Base-by-base conservation (phyloP, 2,113 vertebrate species). In the Genyomyrus donnyi region DNA sequence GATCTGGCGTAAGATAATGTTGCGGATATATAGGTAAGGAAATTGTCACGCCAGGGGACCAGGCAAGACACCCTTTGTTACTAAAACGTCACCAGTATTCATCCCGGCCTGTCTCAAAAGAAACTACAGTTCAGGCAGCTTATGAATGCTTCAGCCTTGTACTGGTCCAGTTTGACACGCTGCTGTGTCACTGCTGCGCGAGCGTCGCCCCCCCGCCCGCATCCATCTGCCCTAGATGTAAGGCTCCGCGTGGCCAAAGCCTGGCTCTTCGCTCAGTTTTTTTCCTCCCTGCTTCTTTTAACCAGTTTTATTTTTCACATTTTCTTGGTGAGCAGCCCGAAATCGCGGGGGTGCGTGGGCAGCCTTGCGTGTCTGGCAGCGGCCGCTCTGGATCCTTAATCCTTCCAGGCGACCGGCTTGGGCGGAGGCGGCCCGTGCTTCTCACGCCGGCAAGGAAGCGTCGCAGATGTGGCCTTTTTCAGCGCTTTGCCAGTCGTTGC, bases 151-250 rank as follows among this genome's bases (percentile, higher is more conserved):
- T 86, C 84, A 86, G 84, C 48, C 24, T 24, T 49, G 39, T 1
- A 48, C 46, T 48, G 84, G 84, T 49, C 42, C 46, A 27, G 21
- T n/a, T 50, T 86, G 84, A n/a, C 45, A 48, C 7, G n/a, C 84
- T 48, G 21, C 83, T 85, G 83, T 45, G 80, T 85, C 84, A 50
- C 48, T 17, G 45, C 21, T 85, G 46, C 11, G 84, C 46, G 42
- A 70, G 17, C 83, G 24, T 21, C 53, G 53, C 13, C 70, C 70
- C 42, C 39, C 84, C 48, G 10, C 62, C 62, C n/a, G n/a, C 62
- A n/a, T 86, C 84, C 84, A 48, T 15, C 84, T 86, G 84, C 42
- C 84, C 84, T 86, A 86, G 21, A 49, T 86, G 46, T 86, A 50
- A 6, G 24, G 46, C 50, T 13, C 83, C 42, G 24, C 1, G 5